Percentiles rank a stretch among this genome's conserved stretches.
Evolutionary conservation across 2,113 vertebrate species (phyloP).

Genomic region (Xenopus borealis): DNA sequence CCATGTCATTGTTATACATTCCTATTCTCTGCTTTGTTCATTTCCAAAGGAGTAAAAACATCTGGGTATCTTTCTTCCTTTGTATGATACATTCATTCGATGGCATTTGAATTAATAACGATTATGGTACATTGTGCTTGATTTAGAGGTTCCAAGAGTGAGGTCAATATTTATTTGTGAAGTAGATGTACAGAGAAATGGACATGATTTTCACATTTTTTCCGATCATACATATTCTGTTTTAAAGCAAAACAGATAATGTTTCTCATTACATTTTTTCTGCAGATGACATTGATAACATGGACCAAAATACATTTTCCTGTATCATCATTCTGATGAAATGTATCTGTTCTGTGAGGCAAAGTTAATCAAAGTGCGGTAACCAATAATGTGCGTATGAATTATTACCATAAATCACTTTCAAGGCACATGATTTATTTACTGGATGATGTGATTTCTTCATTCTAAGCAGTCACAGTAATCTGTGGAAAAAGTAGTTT

Average conservation of each 20-base stretch:
- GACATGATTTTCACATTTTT: background rate
- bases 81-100: background rate
- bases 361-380: background rate
- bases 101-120: background rate
- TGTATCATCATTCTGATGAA: no score
- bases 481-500: no score
- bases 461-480: no score
- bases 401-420: background rate
- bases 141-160: background rate
- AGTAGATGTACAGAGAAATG: background rate
- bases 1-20: background rate
- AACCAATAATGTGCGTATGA: background rate
- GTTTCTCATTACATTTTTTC: no score
- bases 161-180: background rate
- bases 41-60: background rate
- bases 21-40: conserved; percentile 2
- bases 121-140: background rate
- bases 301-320: no score
- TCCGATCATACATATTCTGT: no score
- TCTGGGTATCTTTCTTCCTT: background rate
- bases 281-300: no score
- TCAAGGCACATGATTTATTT: no score
- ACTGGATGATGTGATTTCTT: no score
- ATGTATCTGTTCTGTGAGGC: no score
- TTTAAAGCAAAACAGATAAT: no score